A percentile compares a stretch with the other conserved stretches of the same genome.
phyloP scores from a whole-genome alignment of 1,140 invertebrate genomes.

The Oryctes rhinoceros region DNA sequence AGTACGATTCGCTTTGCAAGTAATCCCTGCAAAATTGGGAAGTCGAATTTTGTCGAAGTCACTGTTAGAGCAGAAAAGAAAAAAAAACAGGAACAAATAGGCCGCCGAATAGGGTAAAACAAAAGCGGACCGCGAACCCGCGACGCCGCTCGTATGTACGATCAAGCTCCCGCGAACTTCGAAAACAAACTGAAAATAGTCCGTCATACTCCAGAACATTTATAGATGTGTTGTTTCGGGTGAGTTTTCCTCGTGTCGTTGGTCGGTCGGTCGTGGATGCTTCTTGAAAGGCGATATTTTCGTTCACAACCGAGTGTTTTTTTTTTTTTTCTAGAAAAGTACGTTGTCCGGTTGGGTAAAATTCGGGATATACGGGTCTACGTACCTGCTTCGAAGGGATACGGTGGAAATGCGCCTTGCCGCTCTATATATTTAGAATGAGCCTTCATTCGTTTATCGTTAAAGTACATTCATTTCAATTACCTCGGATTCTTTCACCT shows the following conservation, averaged over 20 bases:
- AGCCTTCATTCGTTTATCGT: too few species aligned
- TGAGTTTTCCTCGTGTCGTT: not conserved
- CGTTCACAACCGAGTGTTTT: too few species aligned
- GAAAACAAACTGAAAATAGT: slow-evolving; percentile 13
- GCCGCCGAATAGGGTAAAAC: not conserved
- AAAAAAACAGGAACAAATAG: not conserved
- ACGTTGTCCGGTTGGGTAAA: not conserved
- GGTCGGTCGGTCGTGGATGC: not conserved
- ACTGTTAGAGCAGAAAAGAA: too few species aligned
- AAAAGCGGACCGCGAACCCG: not conserved
- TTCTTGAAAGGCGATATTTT: not conserved
- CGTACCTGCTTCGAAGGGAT: not conserved
- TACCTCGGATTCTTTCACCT: too few species aligned
- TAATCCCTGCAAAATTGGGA: not conserved
- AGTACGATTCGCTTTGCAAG: not conserved
- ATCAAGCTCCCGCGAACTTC: not conserved
- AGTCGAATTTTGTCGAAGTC: not conserved
- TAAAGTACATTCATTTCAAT: too few species aligned
- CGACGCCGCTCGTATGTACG: not conserved
- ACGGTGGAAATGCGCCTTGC: not conserved
- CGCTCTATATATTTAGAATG: too few species aligned
- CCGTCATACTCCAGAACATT: slow-evolving; percentile 33
- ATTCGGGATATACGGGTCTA: not conserved
- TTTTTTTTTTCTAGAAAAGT: not conserved
- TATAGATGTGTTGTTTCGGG: slow-evolving; percentile 7